These are phyloP conservation scores for Ophraella communa DNA, from an alignment of 2,888 invertebrate genomes.

Conservation along the genomic window DNA sequence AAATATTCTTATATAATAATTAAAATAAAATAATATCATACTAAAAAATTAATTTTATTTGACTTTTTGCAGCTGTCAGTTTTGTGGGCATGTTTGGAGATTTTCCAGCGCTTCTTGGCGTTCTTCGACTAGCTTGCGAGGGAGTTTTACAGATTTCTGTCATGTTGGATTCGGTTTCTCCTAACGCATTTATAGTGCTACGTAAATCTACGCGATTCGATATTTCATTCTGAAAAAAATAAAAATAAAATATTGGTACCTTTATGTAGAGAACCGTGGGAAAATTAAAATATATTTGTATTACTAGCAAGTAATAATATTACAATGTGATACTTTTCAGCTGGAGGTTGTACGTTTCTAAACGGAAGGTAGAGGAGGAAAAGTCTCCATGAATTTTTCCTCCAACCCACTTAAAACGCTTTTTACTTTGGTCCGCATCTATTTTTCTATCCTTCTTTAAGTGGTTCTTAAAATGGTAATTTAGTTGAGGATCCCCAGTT, in stretches of 20 bases:
- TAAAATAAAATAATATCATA: background rate
- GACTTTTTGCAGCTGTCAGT: slow-evolving; percentile 2
- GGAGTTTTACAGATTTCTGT: background rate
- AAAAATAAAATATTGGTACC: background rate
- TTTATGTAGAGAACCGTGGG: no score
- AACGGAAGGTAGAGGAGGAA: no score
- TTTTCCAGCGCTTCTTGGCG: background rate
- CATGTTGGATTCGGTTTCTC: background rate
- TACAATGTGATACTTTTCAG: no score
- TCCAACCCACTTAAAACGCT: no score
- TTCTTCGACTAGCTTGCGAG: background rate
- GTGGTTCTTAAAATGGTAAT: no score
- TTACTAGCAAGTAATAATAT: no score
- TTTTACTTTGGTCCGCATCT: no score
- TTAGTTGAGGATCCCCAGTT: background rate
- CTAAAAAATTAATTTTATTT: slow-evolving; percentile 3
- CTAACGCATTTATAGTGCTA: slow-evolving; percentile 6
- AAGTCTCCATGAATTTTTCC: no score
- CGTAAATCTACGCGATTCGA: slow-evolving; percentile 3
- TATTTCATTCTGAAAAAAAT: slow-evolving; percentile 12
- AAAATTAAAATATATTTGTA: no score
- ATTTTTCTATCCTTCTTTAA: no score
- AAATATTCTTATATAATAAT: background rate
- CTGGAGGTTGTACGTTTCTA: no score
- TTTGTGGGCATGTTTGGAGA: background rate